These are phyloP conservation scores for Doryteuthis pealeii DNA, from an alignment of 1,140 invertebrate species.

Conservation along the genomic window DNA sequence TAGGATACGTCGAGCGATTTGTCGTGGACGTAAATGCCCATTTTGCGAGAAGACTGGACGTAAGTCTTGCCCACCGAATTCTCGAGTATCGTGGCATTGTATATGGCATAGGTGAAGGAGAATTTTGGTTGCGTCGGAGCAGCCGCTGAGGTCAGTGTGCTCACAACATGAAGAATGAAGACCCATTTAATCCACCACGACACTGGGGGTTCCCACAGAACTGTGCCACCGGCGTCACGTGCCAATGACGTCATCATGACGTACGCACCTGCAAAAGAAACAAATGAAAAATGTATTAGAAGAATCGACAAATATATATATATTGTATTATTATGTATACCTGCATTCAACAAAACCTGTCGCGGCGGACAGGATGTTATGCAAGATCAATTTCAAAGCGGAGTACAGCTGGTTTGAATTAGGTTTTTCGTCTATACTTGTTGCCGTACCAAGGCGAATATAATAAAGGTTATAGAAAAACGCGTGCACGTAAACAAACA, in stretches of 20 bases:
- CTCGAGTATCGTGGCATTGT: conserved; percentile 90
- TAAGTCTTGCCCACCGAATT: conserved; percentile 87
- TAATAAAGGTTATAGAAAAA: no score
- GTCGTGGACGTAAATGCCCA: conserved; percentile 67
- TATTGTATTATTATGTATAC: not conserved
- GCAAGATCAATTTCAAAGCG: not conserved
- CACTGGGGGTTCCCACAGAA: conserved; percentile 17
- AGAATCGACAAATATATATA: not conserved
- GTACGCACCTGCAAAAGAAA: conserved; percentile 11
- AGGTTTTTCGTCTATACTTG: no score
- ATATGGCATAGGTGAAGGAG: conserved; percentile 72
- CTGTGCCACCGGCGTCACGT: conserved; percentile 18
- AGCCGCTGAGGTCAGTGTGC: not conserved
- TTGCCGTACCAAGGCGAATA: no score
- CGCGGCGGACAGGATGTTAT: not conserved
- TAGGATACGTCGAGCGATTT: conserved; percentile 68
- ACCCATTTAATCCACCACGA: conserved; percentile 13
- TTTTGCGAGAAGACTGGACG: conserved; percentile 66
- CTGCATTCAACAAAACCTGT: not conserved
- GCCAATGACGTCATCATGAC: conserved; percentile 18
- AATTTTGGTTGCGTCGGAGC: conserved; percentile 19
- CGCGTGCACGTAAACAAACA: no score
- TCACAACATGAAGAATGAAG: not conserved
- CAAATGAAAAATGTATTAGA: not conserved
- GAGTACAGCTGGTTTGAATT: no score